Conservation (phyloP, 2,888 invertebrate genomes). For the Sesia bembeciformis region DNA sequence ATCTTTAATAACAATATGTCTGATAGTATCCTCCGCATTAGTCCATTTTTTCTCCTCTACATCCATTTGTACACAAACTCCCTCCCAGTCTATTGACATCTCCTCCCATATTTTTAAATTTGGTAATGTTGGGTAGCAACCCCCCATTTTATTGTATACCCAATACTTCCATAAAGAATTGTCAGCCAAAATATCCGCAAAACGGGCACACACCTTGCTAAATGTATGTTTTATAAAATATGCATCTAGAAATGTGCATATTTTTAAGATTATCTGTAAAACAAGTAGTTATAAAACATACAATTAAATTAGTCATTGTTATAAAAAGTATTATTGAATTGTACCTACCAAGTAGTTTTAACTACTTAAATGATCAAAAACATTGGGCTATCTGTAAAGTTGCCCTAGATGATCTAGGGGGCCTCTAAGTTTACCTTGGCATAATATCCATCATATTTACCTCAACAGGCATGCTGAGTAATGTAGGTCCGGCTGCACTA, state of each 20-base stretch:
- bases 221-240: slow-evolving; percentile 67
- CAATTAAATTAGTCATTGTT: neutral
- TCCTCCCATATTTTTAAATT: slow-evolving; percentile 46
- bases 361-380: too few species aligned
- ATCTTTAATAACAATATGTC: slow-evolving; percentile 63
- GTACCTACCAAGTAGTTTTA: neutral
- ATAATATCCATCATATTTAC: slow-evolving; percentile 17
- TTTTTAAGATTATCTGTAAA: slow-evolving; percentile 75
- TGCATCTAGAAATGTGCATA: slow-evolving; percentile 75
- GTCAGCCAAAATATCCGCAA: slow-evolving; percentile 71
- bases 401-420: neutral
- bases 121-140: slow-evolving; percentile 46
- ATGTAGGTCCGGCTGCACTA: slow-evolving; percentile 26
- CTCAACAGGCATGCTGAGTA: slow-evolving; percentile 59
- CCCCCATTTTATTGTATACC: slow-evolving; percentile 54
- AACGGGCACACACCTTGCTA: slow-evolving; percentile 71
- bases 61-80: slow-evolving; percentile 76
- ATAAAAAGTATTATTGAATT: neutral
- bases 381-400: neutral
- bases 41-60: slow-evolving; percentile 73
- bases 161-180: slow-evolving; percentile 72
- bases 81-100: slow-evolving; percentile 66
- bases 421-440: too few species aligned
- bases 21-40: slow-evolving; percentile 51
- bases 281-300: slow-evolving; percentile 4